Evolutionary conservation across 1,140 invertebrate genomes (phyloP).

Genomic region (Philotrypesis tridentata): DNA sequence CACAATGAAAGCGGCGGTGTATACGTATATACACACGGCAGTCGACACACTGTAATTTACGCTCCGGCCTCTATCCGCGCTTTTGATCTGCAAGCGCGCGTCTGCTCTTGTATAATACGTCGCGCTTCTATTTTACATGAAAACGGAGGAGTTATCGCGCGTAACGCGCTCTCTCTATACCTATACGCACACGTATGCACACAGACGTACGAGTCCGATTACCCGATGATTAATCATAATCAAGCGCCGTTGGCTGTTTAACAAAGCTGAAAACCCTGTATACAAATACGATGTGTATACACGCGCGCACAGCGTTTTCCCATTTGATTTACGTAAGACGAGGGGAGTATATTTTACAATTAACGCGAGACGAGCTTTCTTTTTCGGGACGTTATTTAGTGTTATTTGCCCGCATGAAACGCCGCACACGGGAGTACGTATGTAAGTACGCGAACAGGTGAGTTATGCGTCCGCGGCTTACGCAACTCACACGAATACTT

Average conservation of each 20-base stretch:
- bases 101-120: too few relatives aligned
- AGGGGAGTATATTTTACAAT: constrained; percentile 27
- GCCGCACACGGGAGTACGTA: too few relatives aligned
- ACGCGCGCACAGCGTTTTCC: too few relatives aligned
- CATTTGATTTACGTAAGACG: constrained; percentile 25
- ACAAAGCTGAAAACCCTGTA: constrained; percentile 2
- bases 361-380: constrained; percentile 5
- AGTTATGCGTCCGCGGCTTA: too few relatives aligned
- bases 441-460: neutral
- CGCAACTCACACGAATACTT: too few relatives aligned
- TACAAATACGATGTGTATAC: too few relatives aligned
- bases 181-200: too few relatives aligned
- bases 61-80: too few relatives aligned
- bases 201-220: constrained; percentile 31
- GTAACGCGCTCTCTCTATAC: too few relatives aligned
- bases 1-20: constrained; percentile 6
- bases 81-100: too few relatives aligned
- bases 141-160: neutral
- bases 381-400: constrained; percentile 27
- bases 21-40: neutral
- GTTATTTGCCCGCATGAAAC: neutral
- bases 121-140: neutral
- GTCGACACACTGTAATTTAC: too few relatives aligned
- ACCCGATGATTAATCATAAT: constrained; percentile 46
- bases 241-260: constrained; percentile 32